A percentile compares a stretch with the other conserved stretches of the same genome.
Evolutionary conservation across 2,888 invertebrate species (phyloP).

Genomic region (Brachynemurus nebulosus): DNA sequence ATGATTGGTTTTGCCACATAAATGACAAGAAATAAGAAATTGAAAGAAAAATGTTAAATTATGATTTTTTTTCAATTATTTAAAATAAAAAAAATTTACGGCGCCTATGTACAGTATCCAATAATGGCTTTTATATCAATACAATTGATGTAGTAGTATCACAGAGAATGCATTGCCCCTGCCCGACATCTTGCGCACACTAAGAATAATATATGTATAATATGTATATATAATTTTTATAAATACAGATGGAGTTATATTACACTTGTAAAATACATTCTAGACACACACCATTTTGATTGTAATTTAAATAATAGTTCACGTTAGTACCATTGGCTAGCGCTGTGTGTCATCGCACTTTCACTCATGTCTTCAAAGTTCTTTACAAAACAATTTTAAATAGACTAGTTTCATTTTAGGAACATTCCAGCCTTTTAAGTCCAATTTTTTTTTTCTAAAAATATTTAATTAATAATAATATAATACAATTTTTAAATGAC

Average conservation of each 20-base stretch:
- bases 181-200: constrained; percentile 21
- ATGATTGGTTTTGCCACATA: neutral
- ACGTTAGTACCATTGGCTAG: constrained; percentile 23
- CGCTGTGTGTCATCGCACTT: constrained; percentile 11
- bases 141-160: constrained; percentile 32
- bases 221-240: neutral
- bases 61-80: neutral
- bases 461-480: constrained; percentile 5
- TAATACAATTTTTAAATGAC: constrained; percentile 4
- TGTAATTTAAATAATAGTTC: neutral
- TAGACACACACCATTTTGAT: constrained; percentile 1
- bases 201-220: neutral
- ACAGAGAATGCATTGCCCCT: constrained; percentile 35
- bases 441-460: constrained; percentile 10
- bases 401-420: constrained; percentile 37
- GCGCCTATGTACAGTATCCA: too few relatives aligned
- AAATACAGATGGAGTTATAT: neutral
- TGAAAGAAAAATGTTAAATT: neutral
- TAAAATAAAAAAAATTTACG: too few relatives aligned
- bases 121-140: too few relatives aligned
- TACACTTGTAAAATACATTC: constrained; percentile 2
- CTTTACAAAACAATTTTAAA: constrained; percentile 15
- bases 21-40: neutral
- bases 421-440: constrained; percentile 30
- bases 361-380: constrained; percentile 11